A percentile compares a stretch with the other conserved stretches of the same genome.
phyloP scores from a whole-genome alignment of 2,113 vertebrate genomes.

The Pelvicachromis taeniatus region DNA sequence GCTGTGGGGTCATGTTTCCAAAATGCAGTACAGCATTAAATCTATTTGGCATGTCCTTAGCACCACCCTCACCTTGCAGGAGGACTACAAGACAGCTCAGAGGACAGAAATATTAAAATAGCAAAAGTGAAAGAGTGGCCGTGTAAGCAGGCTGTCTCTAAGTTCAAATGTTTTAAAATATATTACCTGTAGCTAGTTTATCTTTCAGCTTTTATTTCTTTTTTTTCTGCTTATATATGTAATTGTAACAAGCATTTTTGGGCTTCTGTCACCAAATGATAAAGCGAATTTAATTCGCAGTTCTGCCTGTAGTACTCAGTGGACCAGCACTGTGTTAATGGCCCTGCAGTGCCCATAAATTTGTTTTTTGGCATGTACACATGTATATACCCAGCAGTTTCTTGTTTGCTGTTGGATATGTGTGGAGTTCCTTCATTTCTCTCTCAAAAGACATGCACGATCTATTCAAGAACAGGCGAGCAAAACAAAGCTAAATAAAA shows the following conservation, averaged over 20 bases:
- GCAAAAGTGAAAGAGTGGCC: background rate
- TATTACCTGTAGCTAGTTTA: background rate
- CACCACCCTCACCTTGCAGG: background rate
- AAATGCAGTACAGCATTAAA: slow-evolving; percentile 32
- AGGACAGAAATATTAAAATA: background rate
- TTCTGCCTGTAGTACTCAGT: background rate
- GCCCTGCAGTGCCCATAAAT: background rate
- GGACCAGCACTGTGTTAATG: background rate
- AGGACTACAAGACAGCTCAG: background rate
- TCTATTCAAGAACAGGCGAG: background rate
- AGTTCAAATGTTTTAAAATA: background rate
- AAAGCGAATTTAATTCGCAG: background rate
- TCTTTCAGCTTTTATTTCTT: background rate
- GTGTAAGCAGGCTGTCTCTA: background rate
- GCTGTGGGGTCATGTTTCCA: slow-evolving; percentile 10
- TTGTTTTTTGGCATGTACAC: background rate
- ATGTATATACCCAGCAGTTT: background rate
- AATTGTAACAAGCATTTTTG: background rate
- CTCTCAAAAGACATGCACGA: background rate
- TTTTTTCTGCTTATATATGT: background rate
- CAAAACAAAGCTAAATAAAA: background rate
- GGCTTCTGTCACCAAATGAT: background rate
- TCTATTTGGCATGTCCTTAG: slow-evolving; percentile 8
- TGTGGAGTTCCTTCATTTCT: background rate
- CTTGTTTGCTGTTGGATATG: background rate